A percentile compares a stretch with the other conserved stretches of the same genome.
These are phyloP conservation scores for Campylomormyrus numenius DNA, from an alignment of 2,113 vertebrate species.

Conservation along the genomic window DNA sequence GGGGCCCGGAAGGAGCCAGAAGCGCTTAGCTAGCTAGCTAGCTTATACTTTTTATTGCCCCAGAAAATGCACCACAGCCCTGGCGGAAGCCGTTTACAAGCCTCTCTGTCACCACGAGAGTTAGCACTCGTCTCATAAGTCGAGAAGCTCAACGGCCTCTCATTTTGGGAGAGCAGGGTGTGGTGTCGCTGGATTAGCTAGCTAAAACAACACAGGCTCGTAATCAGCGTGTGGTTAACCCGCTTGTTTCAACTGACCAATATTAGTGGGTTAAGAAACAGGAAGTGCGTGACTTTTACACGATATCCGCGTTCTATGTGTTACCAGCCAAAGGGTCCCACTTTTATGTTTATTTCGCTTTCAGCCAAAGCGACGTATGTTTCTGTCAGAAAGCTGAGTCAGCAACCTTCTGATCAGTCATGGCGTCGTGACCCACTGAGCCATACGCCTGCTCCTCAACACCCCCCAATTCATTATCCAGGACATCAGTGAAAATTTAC, in stretches of 20 bases:
- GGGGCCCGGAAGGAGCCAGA: constrained; percentile 36
- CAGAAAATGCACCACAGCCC: constrained; percentile 39
- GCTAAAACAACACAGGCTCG: constrained; percentile 12
- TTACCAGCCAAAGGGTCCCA: neutral
- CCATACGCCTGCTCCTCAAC: neutral
- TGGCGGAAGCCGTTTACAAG: constrained; percentile 42
- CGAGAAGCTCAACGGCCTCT: constrained; percentile 21
- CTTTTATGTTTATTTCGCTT: neutral
- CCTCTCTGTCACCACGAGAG: constrained; percentile 40
- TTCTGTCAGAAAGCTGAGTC: neutral
- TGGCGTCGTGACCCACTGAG: neutral
- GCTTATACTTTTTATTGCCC: constrained; percentile 46
- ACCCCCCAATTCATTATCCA: neutral
- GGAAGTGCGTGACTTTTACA: neutral
- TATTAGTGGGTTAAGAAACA: neutral
- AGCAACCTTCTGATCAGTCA: neutral
- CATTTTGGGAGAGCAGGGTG: neutral
- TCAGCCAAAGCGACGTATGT: neutral
- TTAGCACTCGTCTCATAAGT: constrained; percentile 33
- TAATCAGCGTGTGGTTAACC: neutral
- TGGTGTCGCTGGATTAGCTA: neutral
- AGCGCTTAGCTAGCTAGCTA: constrained; percentile 43
- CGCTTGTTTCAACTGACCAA: neutral
- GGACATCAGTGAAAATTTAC: neutral
- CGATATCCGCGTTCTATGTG: neutral